phyloP scores from a whole-genome alignment of 1,140 invertebrate species.

The roundworm (Caenorhabditis elegans) region WBcel235 BX284602.5:6613001-6613500 shows the following conservation, averaged over 20 bases:
- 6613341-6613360: neutral
- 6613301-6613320: neutral
- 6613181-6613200: too few relatives aligned
- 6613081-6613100: too few relatives aligned
- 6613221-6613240: neutral
- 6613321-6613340: neutral
- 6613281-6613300: neutral
- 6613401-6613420: neutral
- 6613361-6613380: neutral
- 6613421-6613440: neutral
- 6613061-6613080: too few relatives aligned
- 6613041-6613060: too few relatives aligned
- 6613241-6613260: neutral
- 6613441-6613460: constrained; percentile 5
- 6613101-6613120: too few relatives aligned
- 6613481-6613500: neutral
- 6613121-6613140: too few relatives aligned
- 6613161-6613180: too few relatives aligned
- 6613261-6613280: neutral
- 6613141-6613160: too few relatives aligned
- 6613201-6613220: neutral
- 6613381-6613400: constrained; percentile 2
- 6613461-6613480: too few relatives aligned
- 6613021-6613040: too few relatives aligned
- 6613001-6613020: too few relatives aligned